Conservation (phyloP, 2,797 vertebrate species). For the Sebastes diploproa region DNA sequence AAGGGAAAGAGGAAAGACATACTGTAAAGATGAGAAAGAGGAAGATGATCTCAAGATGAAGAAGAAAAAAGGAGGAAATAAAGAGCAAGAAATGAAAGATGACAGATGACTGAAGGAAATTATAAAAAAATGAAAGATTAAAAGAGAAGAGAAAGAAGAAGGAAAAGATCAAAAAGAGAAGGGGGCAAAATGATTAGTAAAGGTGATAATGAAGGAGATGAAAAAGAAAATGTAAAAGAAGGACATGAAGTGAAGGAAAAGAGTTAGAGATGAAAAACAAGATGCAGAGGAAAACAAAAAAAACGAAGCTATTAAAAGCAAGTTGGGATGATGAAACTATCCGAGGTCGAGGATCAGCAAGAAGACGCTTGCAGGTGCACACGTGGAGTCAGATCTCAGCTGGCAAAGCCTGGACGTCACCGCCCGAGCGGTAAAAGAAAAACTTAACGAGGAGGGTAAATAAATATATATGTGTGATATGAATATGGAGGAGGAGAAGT, state of each 20-base stretch:
- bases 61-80: no score
- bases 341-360: neutral
- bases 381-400: constrained; percentile 4
- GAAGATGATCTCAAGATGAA: neutral
- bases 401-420: constrained; percentile 20
- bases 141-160: no score
- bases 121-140: no score
- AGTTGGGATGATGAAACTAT: neutral
- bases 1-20: neutral
- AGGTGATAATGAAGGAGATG: neutral
- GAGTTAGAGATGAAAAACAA: neutral
- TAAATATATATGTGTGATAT: constrained; percentile 50
- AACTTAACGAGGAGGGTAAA: constrained; percentile 35
- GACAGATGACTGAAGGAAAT: no score
- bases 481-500: constrained; percentile 68
- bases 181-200: neutral
- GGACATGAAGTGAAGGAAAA: neutral
- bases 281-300: neutral
- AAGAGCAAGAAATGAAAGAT: no score
- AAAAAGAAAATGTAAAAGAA: neutral
- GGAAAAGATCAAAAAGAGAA: no score
- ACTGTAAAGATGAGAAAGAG: no score
- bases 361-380: neutral
- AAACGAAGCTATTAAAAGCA: rapidly evolving
- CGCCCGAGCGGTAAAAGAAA: constrained; percentile 3